phyloP scores from a whole-genome alignment of 2,888 invertebrate genomes.

The Pammene fasciana region DNA sequence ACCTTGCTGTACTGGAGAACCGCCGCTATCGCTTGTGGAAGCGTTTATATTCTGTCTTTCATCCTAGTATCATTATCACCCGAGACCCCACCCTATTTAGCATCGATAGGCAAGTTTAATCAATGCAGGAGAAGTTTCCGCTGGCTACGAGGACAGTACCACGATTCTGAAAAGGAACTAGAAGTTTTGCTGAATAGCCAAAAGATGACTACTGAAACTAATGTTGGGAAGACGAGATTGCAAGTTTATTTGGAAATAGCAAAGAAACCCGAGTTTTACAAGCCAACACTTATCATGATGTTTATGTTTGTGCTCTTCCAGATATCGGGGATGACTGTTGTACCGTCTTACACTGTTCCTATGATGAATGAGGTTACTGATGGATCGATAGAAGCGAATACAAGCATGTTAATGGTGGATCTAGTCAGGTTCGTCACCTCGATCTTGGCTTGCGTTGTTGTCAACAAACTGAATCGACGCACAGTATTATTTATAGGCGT shows the following conservation, averaged over 20 bases:
- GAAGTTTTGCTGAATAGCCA: constrained; percentile 71
- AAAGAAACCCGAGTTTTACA: constrained; percentile 81
- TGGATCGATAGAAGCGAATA: constrained; percentile 82
- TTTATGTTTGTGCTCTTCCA: constrained; percentile 87
- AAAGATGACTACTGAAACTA: constrained; percentile 61
- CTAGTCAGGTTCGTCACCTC: constrained; percentile 84
- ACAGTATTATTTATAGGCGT: constrained; percentile 85
- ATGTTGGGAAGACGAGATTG: constrained; percentile 62
- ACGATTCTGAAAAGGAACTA: constrained; percentile 75
- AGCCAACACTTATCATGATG: constrained; percentile 85
- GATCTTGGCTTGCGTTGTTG: constrained; percentile 83
- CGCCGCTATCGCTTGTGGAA: constrained; percentile 80
- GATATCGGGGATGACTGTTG: constrained; percentile 87
- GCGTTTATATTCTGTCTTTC: constrained; percentile 76
- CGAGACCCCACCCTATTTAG: constrained; percentile 87
- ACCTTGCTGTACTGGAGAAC: constrained; percentile 84
- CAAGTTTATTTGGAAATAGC: constrained; percentile 57
- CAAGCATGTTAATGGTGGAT: constrained; percentile 86
- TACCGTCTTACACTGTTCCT: constrained; percentile 87
- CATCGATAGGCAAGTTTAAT: constrained; percentile 77
- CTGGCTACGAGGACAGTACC: constrained; percentile 82
- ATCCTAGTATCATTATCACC: constrained; percentile 81
- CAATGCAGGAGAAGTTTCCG: constrained; percentile 84
- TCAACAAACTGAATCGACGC: constrained; percentile 84
- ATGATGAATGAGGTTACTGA: constrained; percentile 85